Percentiles rank a stretch among this genome's conserved stretches.
phyloP scores from a whole-genome alignment of 2,113 vertebrate species.

The Bufo gargarizans region DNA sequence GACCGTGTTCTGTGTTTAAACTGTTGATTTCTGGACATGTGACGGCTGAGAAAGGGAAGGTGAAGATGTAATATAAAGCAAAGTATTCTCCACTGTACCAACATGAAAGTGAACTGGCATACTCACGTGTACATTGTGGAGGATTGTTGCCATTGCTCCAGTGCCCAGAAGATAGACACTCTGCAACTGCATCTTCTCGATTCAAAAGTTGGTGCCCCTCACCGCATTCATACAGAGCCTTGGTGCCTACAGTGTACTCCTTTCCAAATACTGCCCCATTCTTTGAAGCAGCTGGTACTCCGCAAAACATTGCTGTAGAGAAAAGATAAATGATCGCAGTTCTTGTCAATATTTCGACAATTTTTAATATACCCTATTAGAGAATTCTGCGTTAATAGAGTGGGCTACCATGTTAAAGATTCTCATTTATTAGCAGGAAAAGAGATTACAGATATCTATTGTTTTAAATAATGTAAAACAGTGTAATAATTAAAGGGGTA shows the following conservation, averaged over 20 bases:
- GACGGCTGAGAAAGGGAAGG: conserved; percentile 73
- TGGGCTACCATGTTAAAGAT: too few species aligned
- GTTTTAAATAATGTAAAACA: too few species aligned
- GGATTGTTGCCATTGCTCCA: conserved; percentile 89
- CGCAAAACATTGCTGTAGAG: conserved; percentile 87
- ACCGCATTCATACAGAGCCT: conserved; percentile 86
- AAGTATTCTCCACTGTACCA: not conserved
- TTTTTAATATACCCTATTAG: too few species aligned
- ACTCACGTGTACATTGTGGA: conserved; percentile 87
- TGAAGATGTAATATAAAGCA: not conserved
- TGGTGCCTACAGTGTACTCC: conserved; percentile 92
- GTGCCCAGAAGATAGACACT: conserved; percentile 86
- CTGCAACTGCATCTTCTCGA: conserved; percentile 70
- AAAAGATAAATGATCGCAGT: not conserved
- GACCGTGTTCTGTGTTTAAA: conserved; percentile 87
- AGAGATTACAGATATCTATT: too few species aligned
- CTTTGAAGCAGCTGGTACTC: conserved; percentile 84
- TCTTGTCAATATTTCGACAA: not conserved
- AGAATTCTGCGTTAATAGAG: too few species aligned
- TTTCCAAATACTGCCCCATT: conserved; percentile 89
- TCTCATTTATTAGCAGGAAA: too few species aligned
- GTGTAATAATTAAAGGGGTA: too few species aligned
- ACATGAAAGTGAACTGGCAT: fast-evolving
- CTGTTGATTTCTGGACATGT: conserved; percentile 88
- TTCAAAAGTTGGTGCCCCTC: conserved; percentile 85